Conservation (phyloP, 2,888 invertebrate species). For the Resseliella maxima region DNA sequence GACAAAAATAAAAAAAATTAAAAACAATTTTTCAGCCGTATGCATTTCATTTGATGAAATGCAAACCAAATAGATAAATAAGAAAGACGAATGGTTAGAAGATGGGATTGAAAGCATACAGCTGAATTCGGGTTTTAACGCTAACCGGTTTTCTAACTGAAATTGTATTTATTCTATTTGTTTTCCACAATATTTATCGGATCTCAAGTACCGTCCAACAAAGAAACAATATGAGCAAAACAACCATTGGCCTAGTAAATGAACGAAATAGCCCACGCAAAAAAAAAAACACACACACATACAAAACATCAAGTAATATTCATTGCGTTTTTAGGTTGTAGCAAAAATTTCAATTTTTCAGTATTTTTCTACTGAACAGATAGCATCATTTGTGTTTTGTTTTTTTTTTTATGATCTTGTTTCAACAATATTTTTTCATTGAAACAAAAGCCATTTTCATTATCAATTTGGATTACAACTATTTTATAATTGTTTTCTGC, state of each 20-base stretch:
- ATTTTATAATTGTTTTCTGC: too few species aligned
- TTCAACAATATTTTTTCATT: too few species aligned
- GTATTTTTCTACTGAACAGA: not conserved
- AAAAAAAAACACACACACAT: too few species aligned
- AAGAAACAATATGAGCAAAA: not conserved
- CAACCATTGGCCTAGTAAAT: constrained; percentile 10
- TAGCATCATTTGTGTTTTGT: too few species aligned
- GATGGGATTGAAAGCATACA: not conserved
- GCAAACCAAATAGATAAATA: constrained; percentile 26
- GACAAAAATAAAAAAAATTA: not conserved
- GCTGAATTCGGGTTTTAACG: not conserved
- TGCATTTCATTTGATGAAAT: not conserved
- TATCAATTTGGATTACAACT: too few species aligned
- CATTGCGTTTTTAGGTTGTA: constrained; percentile 25
- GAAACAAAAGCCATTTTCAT: too few species aligned
- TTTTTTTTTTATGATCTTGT: too few species aligned
- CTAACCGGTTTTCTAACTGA: constrained; percentile 51
- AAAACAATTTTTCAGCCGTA: too few species aligned
- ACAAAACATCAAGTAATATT: too few species aligned
- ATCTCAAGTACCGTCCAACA: not conserved
- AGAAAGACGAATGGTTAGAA: constrained; percentile 10
- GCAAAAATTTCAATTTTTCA: not conserved
- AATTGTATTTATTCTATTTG: constrained; percentile 43
- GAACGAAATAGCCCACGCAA: constrained; percentile 23
- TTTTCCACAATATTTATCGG: not conserved